Conservation (phyloP, 2,888 invertebrate genomes). For the Cepaea hortensis region DNA sequence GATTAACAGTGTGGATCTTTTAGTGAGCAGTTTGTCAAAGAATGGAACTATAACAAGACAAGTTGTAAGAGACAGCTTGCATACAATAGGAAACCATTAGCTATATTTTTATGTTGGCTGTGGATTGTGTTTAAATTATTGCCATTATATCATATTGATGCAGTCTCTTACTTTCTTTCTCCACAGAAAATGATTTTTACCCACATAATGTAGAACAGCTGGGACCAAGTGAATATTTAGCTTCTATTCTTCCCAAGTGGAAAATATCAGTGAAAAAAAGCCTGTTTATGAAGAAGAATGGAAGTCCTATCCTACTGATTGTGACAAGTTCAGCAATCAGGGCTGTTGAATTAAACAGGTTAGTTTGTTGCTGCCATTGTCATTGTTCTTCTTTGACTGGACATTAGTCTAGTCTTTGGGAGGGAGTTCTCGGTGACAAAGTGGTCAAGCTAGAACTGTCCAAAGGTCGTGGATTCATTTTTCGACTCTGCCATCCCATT, state of each 20-base stretch:
- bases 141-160: neutral
- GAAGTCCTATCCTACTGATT: constrained; percentile 65
- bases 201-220: constrained; percentile 51
- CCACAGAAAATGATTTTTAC: constrained; percentile 56
- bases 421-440: neutral
- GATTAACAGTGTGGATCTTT: too few relatives aligned
- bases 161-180: neutral
- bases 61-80: too few relatives aligned
- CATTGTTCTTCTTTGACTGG: too few relatives aligned
- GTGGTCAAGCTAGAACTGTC: neutral
- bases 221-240: constrained; percentile 58
- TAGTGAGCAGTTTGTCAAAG: too few relatives aligned
- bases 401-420: neutral
- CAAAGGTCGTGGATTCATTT: too few relatives aligned
- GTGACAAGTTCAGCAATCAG: constrained; percentile 68
- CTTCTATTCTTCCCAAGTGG: constrained; percentile 66
- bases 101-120: neutral
- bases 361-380: neutral
- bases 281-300: constrained; percentile 55
- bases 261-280: constrained; percentile 57
- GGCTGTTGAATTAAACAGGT: constrained; percentile 70
- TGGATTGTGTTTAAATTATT: neutral
- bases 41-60: too few relatives aligned
- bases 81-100: too few relatives aligned
- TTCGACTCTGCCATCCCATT: too few relatives aligned